phyloP scores from a whole-genome alignment of 2,888 invertebrate species.

The Trissoscelio sp. region DNA sequence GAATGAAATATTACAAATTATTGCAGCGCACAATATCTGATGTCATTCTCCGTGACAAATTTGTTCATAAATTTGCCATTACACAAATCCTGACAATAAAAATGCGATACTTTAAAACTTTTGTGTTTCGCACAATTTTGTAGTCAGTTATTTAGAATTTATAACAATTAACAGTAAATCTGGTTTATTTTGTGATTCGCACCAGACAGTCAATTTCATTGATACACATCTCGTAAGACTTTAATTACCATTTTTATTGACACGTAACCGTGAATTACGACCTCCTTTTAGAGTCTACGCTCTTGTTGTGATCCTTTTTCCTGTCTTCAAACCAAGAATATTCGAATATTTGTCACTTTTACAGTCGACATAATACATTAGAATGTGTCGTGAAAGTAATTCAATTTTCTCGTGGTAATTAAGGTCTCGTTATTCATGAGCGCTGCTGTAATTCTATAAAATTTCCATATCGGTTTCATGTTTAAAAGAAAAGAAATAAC shows the following conservation, averaged over 20 bases:
- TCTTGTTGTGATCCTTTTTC: too few species aligned
- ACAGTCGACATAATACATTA: background rate
- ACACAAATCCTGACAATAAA: constrained; percentile 40
- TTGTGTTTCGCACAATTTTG: constrained; percentile 24
- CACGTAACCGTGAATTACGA: background rate
- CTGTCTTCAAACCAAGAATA: too few species aligned
- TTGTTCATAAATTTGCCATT: constrained; percentile 53
- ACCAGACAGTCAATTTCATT: constrained; percentile 6
- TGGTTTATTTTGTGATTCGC: constrained; percentile 29
- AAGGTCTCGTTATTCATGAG: background rate
- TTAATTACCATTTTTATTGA: constrained; percentile 28
- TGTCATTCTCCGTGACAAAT: constrained; percentile 52
- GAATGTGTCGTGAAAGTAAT: background rate
- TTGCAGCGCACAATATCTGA: constrained; percentile 41
- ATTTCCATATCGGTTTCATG: background rate
- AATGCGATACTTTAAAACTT: constrained; percentile 45
- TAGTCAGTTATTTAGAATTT: constrained; percentile 1
- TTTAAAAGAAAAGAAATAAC: background rate
- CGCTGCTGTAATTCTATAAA: background rate
- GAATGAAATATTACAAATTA: constrained; percentile 66
- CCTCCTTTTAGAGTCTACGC: background rate
- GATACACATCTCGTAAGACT: constrained; percentile 23
- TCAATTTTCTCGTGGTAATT: background rate
- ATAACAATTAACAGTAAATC: constrained; percentile 26
- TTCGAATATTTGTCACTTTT: too few species aligned